These are phyloP conservation scores for Argyresthia goedartella DNA, from an alignment of 2,888 invertebrate genomes.

Conservation along the genomic window DNA sequence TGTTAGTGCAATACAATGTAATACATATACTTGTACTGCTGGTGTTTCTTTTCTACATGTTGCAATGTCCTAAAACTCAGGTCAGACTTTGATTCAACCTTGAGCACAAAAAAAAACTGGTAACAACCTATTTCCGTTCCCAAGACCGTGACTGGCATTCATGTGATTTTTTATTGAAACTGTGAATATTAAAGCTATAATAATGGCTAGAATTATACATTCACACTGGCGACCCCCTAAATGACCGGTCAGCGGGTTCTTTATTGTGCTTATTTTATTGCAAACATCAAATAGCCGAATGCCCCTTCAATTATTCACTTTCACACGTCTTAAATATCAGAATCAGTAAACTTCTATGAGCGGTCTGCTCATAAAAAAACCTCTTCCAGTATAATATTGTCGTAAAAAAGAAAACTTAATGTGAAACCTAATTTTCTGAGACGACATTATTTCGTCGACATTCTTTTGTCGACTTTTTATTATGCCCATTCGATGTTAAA, in stretches of 20 bases:
- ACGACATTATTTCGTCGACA: no score
- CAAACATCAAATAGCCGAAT: conserved; percentile 19
- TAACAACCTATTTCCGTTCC: conserved; percentile 48
- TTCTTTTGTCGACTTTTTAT: no score
- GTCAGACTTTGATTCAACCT: no score
- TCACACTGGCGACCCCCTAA: conserved; percentile 41
- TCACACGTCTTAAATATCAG: conserved; percentile 61
- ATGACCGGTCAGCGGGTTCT: conserved; percentile 23
- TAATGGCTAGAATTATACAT: conserved; percentile 36
- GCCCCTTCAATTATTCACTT: conserved; percentile 54
- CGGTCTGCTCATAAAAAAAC: conserved; percentile 54
- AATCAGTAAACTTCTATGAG: conserved; percentile 45
- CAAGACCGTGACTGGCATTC: conserved; percentile 54
- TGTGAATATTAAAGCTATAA: conserved; percentile 9
- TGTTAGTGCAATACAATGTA: no score
- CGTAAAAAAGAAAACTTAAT: conserved; percentile 36
- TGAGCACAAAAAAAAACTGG: background rate
- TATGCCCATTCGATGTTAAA: no score
- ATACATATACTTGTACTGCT: no score
- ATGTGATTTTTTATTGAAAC: conserved; percentile 15
- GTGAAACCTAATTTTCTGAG: no score
- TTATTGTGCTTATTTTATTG: conserved; percentile 37
- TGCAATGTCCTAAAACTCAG: no score
- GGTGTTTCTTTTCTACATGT: no score
- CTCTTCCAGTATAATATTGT: conserved; percentile 52